These are phyloP conservation scores for Ondatra zibethicus DNA, from an alignment of 2,113 vertebrate genomes.

Conservation along the genomic window DNA sequence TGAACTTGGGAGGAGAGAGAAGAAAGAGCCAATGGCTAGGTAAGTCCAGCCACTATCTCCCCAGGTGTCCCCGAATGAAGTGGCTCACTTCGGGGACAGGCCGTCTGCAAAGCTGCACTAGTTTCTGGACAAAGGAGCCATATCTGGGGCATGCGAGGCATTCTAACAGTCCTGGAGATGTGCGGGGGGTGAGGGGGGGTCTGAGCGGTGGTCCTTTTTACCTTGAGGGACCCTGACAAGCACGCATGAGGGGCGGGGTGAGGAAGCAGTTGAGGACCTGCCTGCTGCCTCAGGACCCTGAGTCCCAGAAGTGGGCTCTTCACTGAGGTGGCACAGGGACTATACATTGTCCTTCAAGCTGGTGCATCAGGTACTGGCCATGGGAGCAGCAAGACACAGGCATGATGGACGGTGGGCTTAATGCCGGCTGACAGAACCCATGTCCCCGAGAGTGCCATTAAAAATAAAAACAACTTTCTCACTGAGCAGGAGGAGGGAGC, in stretches of 20 bases:
- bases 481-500: neutral
- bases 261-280: neutral
- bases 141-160: neutral
- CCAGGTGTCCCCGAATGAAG: rapidly evolving
- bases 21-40: neutral
- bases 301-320: neutral
- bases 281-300: neutral
- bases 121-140: neutral
- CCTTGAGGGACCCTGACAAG: neutral
- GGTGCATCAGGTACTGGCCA: neutral
- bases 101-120: neutral
- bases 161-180: neutral
- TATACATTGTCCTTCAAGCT: neutral
- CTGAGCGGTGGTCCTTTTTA: neutral
- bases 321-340: rapidly evolving
- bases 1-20: neutral
- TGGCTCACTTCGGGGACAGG: neutral
- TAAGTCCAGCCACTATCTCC: neutral
- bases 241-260: neutral
- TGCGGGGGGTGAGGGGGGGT: neutral
- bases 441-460: conserved; percentile 12
- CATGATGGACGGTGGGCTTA: conserved; percentile 54
- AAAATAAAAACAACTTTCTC: conserved; percentile 43
- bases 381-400: neutral
- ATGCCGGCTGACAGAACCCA: conserved; percentile 5